A percentile compares a stretch with the other conserved stretches of the same genome.
phyloP scores from a whole-genome alignment of 1,140 invertebrate genomes.

The Hirudo medicinalis region DNA sequence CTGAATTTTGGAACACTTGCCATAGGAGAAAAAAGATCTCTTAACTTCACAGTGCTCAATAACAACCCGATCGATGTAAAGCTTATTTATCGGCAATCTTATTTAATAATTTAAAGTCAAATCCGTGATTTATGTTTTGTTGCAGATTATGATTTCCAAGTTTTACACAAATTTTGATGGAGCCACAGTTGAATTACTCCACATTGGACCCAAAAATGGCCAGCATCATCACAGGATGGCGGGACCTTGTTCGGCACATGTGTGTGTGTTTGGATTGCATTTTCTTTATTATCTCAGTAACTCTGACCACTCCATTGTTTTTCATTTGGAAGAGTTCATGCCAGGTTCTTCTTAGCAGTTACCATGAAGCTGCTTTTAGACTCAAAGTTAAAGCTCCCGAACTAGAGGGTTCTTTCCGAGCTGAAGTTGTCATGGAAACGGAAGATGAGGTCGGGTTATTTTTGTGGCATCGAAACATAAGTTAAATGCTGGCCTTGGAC shows the following conservation, averaged over 20 bases:
- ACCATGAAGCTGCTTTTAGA: slow-evolving; percentile 59
- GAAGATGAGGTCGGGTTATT: slow-evolving; percentile 49
- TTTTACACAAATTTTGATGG: background rate
- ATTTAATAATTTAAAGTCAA: background rate
- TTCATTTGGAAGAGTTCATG: background rate
- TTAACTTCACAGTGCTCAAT: slow-evolving; percentile 60
- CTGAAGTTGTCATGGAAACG: slow-evolving; percentile 59
- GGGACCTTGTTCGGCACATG: too few species aligned
- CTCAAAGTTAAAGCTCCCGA: slow-evolving; percentile 56
- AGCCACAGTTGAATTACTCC: background rate
- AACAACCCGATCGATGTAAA: slow-evolving; percentile 59
- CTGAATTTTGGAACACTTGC: slow-evolving; percentile 64
- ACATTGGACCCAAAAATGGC: too few species aligned
- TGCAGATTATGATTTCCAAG: background rate
- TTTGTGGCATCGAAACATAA: background rate
- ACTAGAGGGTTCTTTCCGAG: slow-evolving; percentile 55
- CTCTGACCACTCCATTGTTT: background rate
- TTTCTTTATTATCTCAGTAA: background rate
- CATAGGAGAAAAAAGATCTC: slow-evolving; percentile 52
- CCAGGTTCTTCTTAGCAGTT: slow-evolving; percentile 39
- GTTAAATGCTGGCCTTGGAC: background rate
- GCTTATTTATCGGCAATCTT: slow-evolving; percentile 9
- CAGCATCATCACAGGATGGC: too few species aligned
- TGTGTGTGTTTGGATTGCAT: background rate
- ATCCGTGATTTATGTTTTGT: background rate